Evolutionary conservation across 2,797 vertebrate genomes (phyloP).

Genomic region (Poeciliopsis turneri): DNA sequence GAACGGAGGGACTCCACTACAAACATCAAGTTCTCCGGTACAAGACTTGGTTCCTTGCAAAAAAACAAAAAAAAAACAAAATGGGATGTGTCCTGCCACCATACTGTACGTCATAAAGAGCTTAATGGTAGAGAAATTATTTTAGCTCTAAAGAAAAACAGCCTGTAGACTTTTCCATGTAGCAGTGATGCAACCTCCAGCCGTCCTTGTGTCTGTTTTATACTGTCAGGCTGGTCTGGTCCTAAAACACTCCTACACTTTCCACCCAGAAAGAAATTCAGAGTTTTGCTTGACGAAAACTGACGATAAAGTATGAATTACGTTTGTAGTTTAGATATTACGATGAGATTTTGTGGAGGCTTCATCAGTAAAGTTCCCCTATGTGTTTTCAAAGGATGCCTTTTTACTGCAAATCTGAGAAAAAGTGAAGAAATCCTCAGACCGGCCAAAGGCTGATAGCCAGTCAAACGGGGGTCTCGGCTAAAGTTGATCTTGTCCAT

Average conservation of each 20-base stretch:
- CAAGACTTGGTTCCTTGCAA: background rate
- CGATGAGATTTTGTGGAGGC: background rate
- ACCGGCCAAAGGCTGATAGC: background rate
- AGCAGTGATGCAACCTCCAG: background rate
- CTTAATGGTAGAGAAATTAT: background rate
- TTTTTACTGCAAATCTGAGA: background rate
- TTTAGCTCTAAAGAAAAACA: background rate
- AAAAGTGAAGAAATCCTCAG: background rate
- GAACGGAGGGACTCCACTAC: slow-evolving; percentile 30
- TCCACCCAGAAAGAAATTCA: background rate
- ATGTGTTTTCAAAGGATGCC: background rate
- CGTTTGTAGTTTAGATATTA: background rate
- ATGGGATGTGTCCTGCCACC: background rate
- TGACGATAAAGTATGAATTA: background rate
- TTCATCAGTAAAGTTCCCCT: background rate
- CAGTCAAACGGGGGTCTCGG: background rate
- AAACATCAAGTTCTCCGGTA: slow-evolving; percentile 8
- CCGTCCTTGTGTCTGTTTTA: background rate
- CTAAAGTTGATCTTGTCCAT: background rate
- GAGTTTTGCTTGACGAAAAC: background rate
- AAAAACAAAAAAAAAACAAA: too few species aligned
- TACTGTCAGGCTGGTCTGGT: background rate
- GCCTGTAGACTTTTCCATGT: background rate
- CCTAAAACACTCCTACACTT: background rate
- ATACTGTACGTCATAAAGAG: background rate